phyloP scores from a whole-genome alignment of 2,888 invertebrate species.

The Miltochrista miniata region DNA sequence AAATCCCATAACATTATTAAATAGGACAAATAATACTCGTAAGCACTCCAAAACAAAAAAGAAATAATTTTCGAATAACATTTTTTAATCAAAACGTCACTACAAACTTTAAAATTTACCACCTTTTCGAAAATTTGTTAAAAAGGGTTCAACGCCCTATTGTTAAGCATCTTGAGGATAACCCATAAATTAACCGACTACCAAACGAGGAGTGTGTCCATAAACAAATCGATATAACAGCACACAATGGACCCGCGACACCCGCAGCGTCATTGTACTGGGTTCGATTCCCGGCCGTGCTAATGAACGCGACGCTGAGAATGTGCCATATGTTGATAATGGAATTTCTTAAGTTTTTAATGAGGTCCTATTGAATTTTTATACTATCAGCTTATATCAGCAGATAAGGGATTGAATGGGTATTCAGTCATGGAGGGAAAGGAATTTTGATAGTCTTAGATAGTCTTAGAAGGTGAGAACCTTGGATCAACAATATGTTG shows the following conservation, averaged over 20 bases:
- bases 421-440: background rate
- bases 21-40: too few species aligned
- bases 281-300: constrained; percentile 39
- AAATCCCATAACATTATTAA: too few species aligned
- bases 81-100: too few species aligned
- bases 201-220: background rate
- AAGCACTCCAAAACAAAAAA: too few species aligned
- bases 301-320: constrained; percentile 37
- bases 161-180: background rate
- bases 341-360: constrained; percentile 14
- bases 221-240: constrained; percentile 28
- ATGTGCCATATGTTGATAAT: constrained; percentile 32
- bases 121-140: background rate
- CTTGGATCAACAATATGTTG: too few species aligned
- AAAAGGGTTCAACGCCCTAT: background rate
- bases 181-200: background rate
- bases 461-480: background rate
- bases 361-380: constrained; percentile 11
- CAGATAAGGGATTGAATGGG: background rate
- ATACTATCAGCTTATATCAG: constrained; percentile 4
- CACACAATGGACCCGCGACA: constrained; percentile 36
- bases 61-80: too few species aligned
- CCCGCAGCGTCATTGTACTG: constrained; percentile 47
- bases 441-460: background rate
- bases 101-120: too few species aligned